phyloP scores from a whole-genome alignment of 2,113 vertebrate genomes.

The Boleophthalmus pectinirostris region DNA sequence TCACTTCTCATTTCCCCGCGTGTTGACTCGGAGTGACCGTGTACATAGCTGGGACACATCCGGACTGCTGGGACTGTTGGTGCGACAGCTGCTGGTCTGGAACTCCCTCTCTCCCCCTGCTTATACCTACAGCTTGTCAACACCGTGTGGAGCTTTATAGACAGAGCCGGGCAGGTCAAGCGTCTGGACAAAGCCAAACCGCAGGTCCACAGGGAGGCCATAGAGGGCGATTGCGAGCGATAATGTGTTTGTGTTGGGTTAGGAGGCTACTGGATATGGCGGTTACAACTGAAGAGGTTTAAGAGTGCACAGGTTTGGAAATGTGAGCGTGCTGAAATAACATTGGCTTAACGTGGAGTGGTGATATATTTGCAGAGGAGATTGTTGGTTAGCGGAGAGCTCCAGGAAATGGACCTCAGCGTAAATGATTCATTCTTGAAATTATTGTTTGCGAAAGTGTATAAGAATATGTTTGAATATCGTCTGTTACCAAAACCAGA shows the following conservation, averaged over 20 bases:
- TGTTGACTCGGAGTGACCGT: conserved; percentile 39
- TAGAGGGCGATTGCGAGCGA: conserved; percentile 15
- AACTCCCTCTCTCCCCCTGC: conserved; percentile 15
- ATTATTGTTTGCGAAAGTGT: neutral
- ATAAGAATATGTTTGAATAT: neutral
- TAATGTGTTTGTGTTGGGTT: conserved; percentile 13
- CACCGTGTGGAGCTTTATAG: conserved; percentile 33
- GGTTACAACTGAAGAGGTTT: conserved; percentile 2
- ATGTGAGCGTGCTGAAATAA: conserved; percentile 5
- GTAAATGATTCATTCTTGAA: neutral
- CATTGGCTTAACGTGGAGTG: neutral
- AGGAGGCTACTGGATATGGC: neutral
- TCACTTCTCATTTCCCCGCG: conserved; percentile 35
- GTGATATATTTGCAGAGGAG: neutral
- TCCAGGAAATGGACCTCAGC: neutral
- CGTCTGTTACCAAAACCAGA: too few relatives aligned
- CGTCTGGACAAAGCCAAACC: conserved; percentile 36
- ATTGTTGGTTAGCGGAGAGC: neutral
- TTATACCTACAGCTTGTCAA: conserved; percentile 52
- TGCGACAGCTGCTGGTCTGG: conserved; percentile 71
- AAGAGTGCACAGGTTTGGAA: neutral
- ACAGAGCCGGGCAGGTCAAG: conserved; percentile 56
- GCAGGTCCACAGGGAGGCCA: conserved; percentile 12
- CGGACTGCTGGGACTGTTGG: conserved; percentile 76
- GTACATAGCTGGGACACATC: conserved; percentile 37